phyloP scores from a whole-genome alignment of 2,797 vertebrate species.

The Myripristis jacobus region DNA sequence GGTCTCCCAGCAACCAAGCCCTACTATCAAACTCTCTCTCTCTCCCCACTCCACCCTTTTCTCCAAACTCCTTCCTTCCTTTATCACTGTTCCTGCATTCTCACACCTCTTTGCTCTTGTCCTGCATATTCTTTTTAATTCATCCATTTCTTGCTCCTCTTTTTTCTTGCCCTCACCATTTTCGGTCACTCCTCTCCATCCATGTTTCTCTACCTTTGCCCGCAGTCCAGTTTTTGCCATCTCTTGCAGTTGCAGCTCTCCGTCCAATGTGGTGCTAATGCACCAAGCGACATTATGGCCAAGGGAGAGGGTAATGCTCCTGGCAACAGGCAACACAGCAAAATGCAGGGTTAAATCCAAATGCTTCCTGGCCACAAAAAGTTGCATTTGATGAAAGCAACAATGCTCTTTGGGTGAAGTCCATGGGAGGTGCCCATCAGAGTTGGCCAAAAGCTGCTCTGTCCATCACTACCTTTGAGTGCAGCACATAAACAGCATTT shows the following conservation, averaged over 20 bases:
- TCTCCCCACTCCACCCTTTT: constrained; percentile 46
- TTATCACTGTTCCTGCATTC: constrained; percentile 56
- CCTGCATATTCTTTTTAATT: constrained; percentile 29
- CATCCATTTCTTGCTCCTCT: constrained; percentile 27
- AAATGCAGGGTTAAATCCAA: constrained; percentile 2
- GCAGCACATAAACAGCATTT: too few species aligned
- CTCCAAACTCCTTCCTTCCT: constrained; percentile 21
- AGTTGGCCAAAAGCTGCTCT: too few species aligned
- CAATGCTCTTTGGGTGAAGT: not conserved
- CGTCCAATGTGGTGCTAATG: constrained; percentile 22
- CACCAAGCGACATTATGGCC: constrained; percentile 25
- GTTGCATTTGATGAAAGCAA: constrained; percentile 3
- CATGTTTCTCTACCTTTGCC: not conserved
- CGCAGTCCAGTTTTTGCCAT: not conserved
- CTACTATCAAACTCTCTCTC: constrained; percentile 49
- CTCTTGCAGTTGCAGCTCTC: constrained; percentile 12
- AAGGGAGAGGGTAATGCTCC: constrained; percentile 21
- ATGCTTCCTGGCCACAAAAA: not conserved
- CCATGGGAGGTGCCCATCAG: too few species aligned
- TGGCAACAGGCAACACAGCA: constrained; percentile 25
- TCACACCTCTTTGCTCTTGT: constrained; percentile 33
- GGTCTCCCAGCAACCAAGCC: constrained; percentile 78
- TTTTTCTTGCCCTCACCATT: constrained; percentile 5
- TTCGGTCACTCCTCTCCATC: constrained; percentile 3
- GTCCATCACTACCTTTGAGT: too few species aligned